Percentiles rank a stretch among this genome's conserved stretches.
Evolutionary conservation across 2,888 invertebrate genomes (phyloP).

Genomic region (Caradrina kadenii): DNA sequence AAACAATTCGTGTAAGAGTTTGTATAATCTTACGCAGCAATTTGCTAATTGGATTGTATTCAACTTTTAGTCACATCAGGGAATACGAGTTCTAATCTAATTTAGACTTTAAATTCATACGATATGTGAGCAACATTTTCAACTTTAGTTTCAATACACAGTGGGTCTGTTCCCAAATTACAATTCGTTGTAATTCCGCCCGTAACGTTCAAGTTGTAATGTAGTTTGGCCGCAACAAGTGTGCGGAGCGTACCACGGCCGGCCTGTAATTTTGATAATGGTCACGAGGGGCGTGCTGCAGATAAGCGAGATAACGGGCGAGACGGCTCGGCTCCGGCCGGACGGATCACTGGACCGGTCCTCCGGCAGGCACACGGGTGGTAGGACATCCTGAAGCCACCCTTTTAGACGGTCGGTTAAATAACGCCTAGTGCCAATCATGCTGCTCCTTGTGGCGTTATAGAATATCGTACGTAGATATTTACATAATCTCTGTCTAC

Average conservation of each 20-base stretch:
- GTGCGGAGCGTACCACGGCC: conserved; percentile 48
- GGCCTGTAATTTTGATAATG: conserved; percentile 83
- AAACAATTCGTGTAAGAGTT: conserved; percentile 36
- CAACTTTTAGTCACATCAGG: conserved; percentile 21
- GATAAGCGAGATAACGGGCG: conserved; percentile 76
- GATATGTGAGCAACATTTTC: conserved; percentile 38
- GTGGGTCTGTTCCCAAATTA: conserved; percentile 33
- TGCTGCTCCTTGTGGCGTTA: conserved; percentile 17
- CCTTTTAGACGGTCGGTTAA: conserved; percentile 53
- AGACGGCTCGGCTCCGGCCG: conserved; percentile 47
- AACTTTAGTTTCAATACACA: conserved; percentile 35
- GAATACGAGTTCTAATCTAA: conserved; percentile 30
- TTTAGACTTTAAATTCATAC: conserved; percentile 45
- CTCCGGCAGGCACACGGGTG: conserved; percentile 28
- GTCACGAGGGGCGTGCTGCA: conserved; percentile 68
- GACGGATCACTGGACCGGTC: conserved; percentile 24
- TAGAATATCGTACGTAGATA: conserved; percentile 32
- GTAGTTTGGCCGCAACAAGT: conserved; percentile 69
- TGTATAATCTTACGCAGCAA: conserved; percentile 25
- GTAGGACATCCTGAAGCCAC: conserved; percentile 49
- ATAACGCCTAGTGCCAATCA: conserved; percentile 10
- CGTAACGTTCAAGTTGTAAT: conserved; percentile 58
- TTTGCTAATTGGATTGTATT: conserved; percentile 52
- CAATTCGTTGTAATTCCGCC: conserved; percentile 64
- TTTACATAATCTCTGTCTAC: conserved; percentile 18